Base-by-base conservation (phyloP, 1,140 invertebrate species). In the Ptiloglossa arizonensis region DNA sequence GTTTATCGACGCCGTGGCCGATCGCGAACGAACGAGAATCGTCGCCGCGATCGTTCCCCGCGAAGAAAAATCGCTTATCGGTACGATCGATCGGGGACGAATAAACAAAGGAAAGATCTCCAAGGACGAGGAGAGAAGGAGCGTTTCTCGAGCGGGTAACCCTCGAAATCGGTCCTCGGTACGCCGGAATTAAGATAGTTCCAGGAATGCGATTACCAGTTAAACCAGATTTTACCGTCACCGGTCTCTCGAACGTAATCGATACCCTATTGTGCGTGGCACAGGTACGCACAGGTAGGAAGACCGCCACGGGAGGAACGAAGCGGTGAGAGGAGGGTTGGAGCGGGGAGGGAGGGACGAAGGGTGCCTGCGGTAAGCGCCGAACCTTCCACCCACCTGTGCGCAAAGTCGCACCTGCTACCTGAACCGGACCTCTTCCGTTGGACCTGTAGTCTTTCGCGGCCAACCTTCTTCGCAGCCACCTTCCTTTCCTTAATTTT, bases 361-460 rank as follows among this genome's bases (percentile, higher is more conserved):
- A 60, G 56, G 67, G 32, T 76, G 38, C 15, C 29, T 70, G 24
- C 44, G 64, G 29, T 62, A 76, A 64, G 50, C 27, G 59, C 52
- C 38, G 35, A 72, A 63, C 64, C 66, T 78, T 72, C 66, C 79
- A 81, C 68, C 79, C 81, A 83, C 81, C 73, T 83, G 81, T 77
- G 68, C 44, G 46, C 44, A 44, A 56, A 78, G 29, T 77, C 35
- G 73, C 81, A 83, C 81, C 81, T 83, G 81, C 81, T 81, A 77
- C 57, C 73, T 70, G 73, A 77, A 41, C 57, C 75, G 57, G 32
- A 63, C 48, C 56, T 62, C 57, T 70, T 77, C 57, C 50, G 32
- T 52, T 52, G 29, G 48, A 68, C 52, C 67, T 32, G 38, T 41
- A 19, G n/a, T 1, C 27, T 29, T 17, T 38, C 41, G 29, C 19